Base-by-base conservation (phyloP, 2,888 invertebrate genomes). In the Fabriciana adippe region DNA sequence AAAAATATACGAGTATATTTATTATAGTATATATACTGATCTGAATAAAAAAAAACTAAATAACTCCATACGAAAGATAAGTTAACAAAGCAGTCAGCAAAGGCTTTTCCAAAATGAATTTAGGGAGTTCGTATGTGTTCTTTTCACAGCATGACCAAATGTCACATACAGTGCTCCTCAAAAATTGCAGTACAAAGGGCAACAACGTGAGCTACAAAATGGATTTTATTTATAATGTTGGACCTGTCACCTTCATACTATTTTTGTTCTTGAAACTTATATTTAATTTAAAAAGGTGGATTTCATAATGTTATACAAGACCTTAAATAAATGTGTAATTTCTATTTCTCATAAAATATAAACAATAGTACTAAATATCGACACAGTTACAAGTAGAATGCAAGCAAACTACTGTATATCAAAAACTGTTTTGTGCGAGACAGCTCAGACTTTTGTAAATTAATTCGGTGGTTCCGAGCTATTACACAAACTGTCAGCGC, bases 401-500 rank as follows among this genome's bases (percentile, higher is more conserved):
- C 72, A 73, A 79, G 77, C 78, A 78, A 79, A 81, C 79, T 80
- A 78, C 78, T 75, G 75, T 11, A 77, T 79, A 82, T 88, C 86
- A 88, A 87, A 86, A 88, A 89, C 86, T 85, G 82, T 85, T 86
- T 85, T 82, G 86, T 80, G 78, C 75, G 80, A 82, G 85, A 86
- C 85, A 83, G 87, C 85, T 86, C 82, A 82, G 86, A 89, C 86
- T 90, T 91, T 89, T 87, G 87, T 85, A 83, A 89, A 91, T 91
- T 89, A 90, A 90, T 90, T 90, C 86, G 82, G 85, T 80, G 86
- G 90, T 90, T 90, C 85, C 86, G 81, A 82, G 86, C 88, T 89
- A 91, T 91, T 90, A 91, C 89, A 82, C 82, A 85, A 87, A 86
- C 90, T 90, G 90, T 90, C 90, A 87, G 87, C 84, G 81, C 91